Percentiles rank a stretch among this genome's conserved stretches.
Conservation (phyloP, 2,888 invertebrate genomes). For the Electrophaes corylata region DNA sequence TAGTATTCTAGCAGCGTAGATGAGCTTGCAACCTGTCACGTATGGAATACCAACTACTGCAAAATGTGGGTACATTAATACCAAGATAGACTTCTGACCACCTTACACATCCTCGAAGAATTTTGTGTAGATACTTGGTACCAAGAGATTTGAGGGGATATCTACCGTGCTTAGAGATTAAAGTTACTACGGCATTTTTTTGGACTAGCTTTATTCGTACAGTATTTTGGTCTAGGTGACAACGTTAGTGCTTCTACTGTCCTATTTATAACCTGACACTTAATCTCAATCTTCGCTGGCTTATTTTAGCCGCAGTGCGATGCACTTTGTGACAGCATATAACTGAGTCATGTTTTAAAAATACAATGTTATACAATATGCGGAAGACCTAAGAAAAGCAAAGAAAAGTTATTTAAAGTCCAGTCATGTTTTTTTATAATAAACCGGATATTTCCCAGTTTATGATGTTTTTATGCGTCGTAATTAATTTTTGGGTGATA, state of each 20-base stretch:
- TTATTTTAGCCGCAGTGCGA: slow-evolving; percentile 66
- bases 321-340: slow-evolving; percentile 57
- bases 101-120: no score
- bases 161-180: no score
- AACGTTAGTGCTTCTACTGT: no score
- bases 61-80: no score
- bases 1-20: no score
- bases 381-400: slow-evolving; percentile 21
- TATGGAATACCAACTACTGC: no score
- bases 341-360: slow-evolving; percentile 42
- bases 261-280: slow-evolving; percentile 51
- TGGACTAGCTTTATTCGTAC: no score
- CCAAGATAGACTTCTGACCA: no score
- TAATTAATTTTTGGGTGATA: slow-evolving; percentile 1
- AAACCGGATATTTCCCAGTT: not conserved
- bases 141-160: no score
- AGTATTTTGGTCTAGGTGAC: not conserved
- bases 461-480: slow-evolving; percentile 9
- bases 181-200: no score
- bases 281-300: slow-evolving; percentile 44
- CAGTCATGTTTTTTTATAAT: slow-evolving; percentile 7
- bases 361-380: slow-evolving; percentile 9
- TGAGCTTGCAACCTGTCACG: no score
- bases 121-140: no score
- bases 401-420: slow-evolving; percentile 12